Evolutionary conservation across 1,140 invertebrate species (phyloP).

Genomic region (Bombus affinis): DNA sequence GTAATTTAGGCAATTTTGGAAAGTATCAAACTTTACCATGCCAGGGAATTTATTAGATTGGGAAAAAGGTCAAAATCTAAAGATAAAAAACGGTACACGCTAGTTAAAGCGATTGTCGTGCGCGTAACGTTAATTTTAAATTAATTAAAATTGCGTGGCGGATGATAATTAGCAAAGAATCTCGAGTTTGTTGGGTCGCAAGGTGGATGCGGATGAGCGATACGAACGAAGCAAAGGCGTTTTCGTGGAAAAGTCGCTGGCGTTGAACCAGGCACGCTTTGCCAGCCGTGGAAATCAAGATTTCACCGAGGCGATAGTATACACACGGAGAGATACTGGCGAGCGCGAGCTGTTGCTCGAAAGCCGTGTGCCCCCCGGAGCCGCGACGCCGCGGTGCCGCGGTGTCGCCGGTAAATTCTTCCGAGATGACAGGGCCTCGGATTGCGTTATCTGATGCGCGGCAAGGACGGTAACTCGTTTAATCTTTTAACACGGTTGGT

Average conservation of each 20-base stretch:
- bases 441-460: constrained; percentile 72
- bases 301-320: constrained; percentile 43
- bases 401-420: constrained; percentile 78
- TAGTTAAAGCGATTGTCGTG: too few species aligned
- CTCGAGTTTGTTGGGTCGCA: not conserved
- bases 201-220: not conserved
- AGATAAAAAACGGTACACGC: too few species aligned
- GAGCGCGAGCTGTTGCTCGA: not conserved
- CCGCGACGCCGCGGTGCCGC: not conserved
- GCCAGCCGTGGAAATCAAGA: constrained; percentile 38
- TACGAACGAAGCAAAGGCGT: not conserved
- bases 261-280: constrained; percentile 29
- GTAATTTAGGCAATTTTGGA: too few species aligned
- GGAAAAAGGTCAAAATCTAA: too few species aligned
- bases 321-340: not conserved
- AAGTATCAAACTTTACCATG: too few species aligned
- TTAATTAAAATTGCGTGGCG: too few species aligned
- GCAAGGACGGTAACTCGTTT: constrained; percentile 67
- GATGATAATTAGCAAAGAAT: not conserved
- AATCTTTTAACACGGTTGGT: constrained; percentile 55
- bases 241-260: constrained; percentile 55
- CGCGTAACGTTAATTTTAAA: not conserved
- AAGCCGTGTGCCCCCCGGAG: not conserved
- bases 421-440: constrained; percentile 74
- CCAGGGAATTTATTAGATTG: too few species aligned